Percentiles rank a stretch among this genome's conserved stretches.
These are phyloP conservation scores for Polyploca ridens DNA, from an alignment of 2,888 invertebrate species.

Conservation along the genomic window DNA sequence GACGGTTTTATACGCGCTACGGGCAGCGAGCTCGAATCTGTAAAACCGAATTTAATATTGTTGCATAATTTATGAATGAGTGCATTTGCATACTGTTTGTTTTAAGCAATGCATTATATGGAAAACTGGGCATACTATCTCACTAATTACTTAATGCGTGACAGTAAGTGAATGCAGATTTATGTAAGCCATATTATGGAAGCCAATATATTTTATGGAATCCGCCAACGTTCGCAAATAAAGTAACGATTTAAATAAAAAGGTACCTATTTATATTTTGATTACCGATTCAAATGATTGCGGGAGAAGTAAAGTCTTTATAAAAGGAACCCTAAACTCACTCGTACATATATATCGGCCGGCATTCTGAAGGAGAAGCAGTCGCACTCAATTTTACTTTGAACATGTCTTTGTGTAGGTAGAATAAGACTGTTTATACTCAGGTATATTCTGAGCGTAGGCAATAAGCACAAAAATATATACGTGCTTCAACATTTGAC, in stretches of 20 bases:
- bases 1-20: constrained; percentile 2
- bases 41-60: constrained; percentile 5
- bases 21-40: constrained; percentile 4
- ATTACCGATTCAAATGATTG: background rate
- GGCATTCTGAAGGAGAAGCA: constrained; percentile 31
- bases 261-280: too few species aligned
- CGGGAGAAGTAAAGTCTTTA: background rate
- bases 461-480: background rate
- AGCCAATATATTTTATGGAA: too few species aligned
- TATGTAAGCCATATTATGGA: too few species aligned
- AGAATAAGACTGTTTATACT: constrained; percentile 28
- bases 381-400: constrained; percentile 35
- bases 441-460: constrained; percentile 15
- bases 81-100: background rate
- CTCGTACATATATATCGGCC: constrained; percentile 36
- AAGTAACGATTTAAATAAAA: too few species aligned
- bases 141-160: background rate
- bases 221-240: too few species aligned
- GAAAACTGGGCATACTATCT: background rate
- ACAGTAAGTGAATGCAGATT: background rate
- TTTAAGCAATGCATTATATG: background rate
- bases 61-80: background rate
- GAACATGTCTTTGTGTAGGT: constrained; percentile 36
- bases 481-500: background rate
- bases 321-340: constrained; percentile 30